Conservation (phyloP, 2,797 vertebrate genomes). For the Alcedo atthis region DNA sequence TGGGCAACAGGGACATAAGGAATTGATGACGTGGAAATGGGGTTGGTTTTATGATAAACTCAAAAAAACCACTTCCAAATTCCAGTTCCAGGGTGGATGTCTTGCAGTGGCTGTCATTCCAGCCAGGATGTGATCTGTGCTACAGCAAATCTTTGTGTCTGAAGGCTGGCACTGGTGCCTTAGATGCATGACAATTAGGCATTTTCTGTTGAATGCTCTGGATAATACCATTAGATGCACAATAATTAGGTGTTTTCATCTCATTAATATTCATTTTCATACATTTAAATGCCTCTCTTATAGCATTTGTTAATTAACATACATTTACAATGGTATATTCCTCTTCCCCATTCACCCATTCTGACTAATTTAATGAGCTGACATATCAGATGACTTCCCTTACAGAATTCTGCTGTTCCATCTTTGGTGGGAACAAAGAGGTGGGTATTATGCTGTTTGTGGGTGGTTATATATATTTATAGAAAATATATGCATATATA, state of each 20-base stretch:
- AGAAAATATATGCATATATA: too few relatives aligned
- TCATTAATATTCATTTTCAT: slow-evolving; percentile 71
- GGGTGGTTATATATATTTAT: not conserved
- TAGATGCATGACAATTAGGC: slow-evolving; percentile 61
- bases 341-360: slow-evolving; percentile 55
- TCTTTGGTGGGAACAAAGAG: slow-evolving; percentile 59
- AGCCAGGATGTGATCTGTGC: not conserved
- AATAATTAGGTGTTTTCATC: slow-evolving; percentile 67
- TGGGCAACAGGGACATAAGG: not conserved
- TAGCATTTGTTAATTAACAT: slow-evolving; percentile 63
- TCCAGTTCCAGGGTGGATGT: not conserved
- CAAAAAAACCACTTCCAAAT: not conserved
- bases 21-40: not conserved
- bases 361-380: slow-evolving; percentile 65
- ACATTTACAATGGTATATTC: slow-evolving; percentile 63
- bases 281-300: slow-evolving; percentile 65
- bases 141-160: slow-evolving; percentile 36
- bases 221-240: slow-evolving; percentile 64
- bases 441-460: slow-evolving; percentile 24
- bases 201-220: slow-evolving; percentile 51
- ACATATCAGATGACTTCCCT: slow-evolving; percentile 62
- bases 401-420: slow-evolving; percentile 44
- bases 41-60: not conserved
- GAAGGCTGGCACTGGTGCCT: slow-evolving; percentile 29
- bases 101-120: not conserved